Percentiles rank a stretch among this genome's conserved stretches.
phyloP scores from a whole-genome alignment of 2,113 vertebrate species.

The Garra rufa region DNA sequence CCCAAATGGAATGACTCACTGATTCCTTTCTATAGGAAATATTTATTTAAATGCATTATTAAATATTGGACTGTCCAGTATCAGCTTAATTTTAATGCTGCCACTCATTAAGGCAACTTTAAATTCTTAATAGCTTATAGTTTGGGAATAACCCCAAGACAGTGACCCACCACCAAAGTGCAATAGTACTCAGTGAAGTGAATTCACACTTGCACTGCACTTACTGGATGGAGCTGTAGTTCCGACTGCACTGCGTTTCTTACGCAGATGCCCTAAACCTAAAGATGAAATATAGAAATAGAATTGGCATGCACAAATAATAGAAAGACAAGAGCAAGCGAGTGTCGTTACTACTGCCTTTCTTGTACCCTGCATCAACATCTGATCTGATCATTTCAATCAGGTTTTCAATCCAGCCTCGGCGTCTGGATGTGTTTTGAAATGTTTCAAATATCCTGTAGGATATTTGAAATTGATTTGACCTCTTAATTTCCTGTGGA shows the following conservation, averaged over 20 bases:
- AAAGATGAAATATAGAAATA: conserved; percentile 25
- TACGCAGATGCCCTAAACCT: conserved; percentile 30
- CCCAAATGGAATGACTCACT: background rate
- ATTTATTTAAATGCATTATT: background rate
- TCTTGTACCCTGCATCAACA: conserved; percentile 29
- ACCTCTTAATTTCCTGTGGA: conserved; percentile 6
- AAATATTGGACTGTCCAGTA: background rate
- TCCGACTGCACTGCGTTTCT: background rate
- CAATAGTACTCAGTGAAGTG: conserved; percentile 9
- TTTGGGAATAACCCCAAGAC: background rate
- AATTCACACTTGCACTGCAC: conserved; percentile 28
- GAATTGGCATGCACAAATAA: conserved; percentile 30
- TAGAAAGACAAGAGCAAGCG: background rate
- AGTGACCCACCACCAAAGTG: conserved; percentile 4
- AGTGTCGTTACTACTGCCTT: background rate
- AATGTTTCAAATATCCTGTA: conserved; percentile 26
- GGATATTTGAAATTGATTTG: background rate
- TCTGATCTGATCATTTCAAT: background rate
- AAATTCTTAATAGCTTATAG: background rate
- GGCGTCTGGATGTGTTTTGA: background rate
- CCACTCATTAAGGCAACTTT: background rate
- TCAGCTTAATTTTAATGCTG: background rate
- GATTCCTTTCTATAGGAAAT: background rate
- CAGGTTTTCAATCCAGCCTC: background rate
- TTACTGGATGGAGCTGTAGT: background rate